Evolutionary conservation across 2,113 vertebrate genomes (phyloP), one percentile per base, ranked within the genome.

Genomic region (Chamaetylas fuelleborni): DNA sequence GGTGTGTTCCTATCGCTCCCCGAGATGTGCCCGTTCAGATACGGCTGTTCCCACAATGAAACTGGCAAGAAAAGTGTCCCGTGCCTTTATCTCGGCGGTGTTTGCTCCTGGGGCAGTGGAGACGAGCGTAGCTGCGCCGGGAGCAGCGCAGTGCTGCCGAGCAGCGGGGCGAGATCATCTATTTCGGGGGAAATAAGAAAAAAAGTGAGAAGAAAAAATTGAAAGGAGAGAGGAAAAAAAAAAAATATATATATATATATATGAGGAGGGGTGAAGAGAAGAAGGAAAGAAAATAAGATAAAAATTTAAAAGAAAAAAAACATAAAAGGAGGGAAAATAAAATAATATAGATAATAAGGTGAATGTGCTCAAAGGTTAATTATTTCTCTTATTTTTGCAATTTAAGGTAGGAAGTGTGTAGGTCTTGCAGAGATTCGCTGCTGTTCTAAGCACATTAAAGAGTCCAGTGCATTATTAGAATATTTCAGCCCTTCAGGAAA

Each of bases 401-500:
- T 92, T 92, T 84, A 67, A 76, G 82, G 57, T 72, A 94, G 95
- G 89, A 96, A 96, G 92, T 38, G 62, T 70, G 61, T 24, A 29
- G 81, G 92, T 93, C 85, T 70, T 86, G 64, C 84, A 80, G 48
- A 94, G 48, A 61, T 88, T 91, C 47, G 16, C 67, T 83, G 73
- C 65, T 95, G 80, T 74, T 90, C 80, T 71, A 73, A 69, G 76
- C 57, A 71, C 66, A 80, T 90, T 70, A 80, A 92, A 88, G 77
- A 88, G 72, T 74, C 60, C 71, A 23, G 70, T 1, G 13, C 47
- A 22, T 88, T 96, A 95, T 90, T 89, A 85, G 79, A 90, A 88
- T 93, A 77, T 86, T 96, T 78, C 93, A 93, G 56, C 77, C 86
- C 36, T 85, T 89, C 96, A 91, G 97, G 93, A 97, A 97, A 96